These are phyloP conservation scores for Myzus persicae DNA, from an alignment of 1,140 invertebrate species.

Conservation along the genomic window DNA sequence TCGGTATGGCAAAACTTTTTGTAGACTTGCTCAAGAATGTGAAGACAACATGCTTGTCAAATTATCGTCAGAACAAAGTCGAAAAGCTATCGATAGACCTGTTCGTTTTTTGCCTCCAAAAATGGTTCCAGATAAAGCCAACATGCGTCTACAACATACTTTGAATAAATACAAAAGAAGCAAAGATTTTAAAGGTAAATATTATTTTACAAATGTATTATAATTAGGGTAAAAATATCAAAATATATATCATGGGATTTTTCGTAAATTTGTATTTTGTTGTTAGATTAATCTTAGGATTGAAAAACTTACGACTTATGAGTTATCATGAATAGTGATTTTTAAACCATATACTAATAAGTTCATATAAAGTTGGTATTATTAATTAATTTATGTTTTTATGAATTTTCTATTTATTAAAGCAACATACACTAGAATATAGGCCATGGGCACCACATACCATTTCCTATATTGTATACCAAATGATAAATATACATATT, in stretches of 20 bases:
- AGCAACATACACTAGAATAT: no score
- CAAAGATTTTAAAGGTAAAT: constrained; percentile 52
- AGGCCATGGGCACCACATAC: no score
- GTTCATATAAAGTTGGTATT: neutral
- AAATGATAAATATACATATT: no score
- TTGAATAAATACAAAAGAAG: constrained; percentile 50
- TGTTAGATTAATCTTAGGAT: no score
- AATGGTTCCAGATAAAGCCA: constrained; percentile 53
- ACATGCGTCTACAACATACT: constrained; percentile 42
- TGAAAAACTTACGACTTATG: no score
- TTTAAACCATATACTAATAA: neutral
- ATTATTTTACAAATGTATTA: neutral
- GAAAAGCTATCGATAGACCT: constrained; percentile 48
- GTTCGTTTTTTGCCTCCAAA: constrained; percentile 50
- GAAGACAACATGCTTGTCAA: constrained; percentile 69
- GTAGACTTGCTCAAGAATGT: constrained; percentile 74
- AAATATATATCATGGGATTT: no score
- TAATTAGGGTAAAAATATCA: neutral
- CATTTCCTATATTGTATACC: no score
- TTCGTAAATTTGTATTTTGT: no score
- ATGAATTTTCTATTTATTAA: no score
- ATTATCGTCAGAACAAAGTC: constrained; percentile 55
- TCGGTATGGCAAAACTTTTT: constrained; percentile 75
- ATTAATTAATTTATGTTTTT: neutral
- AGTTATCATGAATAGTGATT: no score